These are phyloP conservation scores for Genyomyrus donnyi DNA, from an alignment of 2,113 vertebrate species.

Conservation along the genomic window DNA sequence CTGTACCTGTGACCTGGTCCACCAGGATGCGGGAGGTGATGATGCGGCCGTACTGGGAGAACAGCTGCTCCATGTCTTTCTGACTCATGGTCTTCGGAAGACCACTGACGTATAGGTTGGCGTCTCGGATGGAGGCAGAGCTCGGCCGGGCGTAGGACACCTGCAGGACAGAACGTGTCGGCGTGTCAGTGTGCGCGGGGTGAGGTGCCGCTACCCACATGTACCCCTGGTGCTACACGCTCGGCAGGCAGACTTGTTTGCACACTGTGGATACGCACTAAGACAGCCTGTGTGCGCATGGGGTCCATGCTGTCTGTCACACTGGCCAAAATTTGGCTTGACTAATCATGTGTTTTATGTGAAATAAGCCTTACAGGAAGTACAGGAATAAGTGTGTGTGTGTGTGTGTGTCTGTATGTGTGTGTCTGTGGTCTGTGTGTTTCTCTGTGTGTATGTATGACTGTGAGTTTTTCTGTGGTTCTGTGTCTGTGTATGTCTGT, in stretches of 20 bases:
- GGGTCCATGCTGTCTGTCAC: background rate
- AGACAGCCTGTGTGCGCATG: background rate
- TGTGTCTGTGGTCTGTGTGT: background rate
- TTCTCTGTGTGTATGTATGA: background rate
- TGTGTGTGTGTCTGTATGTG: background rate
- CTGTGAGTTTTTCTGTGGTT: background rate
- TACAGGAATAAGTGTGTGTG: background rate
- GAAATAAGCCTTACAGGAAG: background rate
- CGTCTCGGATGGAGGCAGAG: constrained; percentile 87
- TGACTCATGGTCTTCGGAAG: constrained; percentile 93
- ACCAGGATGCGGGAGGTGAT: constrained; percentile 92
- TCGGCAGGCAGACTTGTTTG: background rate
- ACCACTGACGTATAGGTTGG: constrained; percentile 90
- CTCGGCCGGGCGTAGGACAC: constrained; percentile 89
- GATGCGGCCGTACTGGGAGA: constrained; percentile 91
- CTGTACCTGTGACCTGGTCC: constrained; percentile 89
- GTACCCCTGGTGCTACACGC: background rate
- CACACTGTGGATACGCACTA: background rate
- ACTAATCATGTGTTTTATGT: background rate
- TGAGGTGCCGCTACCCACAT: background rate
- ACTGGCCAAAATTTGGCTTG: background rate
- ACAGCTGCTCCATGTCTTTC: constrained; percentile 94
- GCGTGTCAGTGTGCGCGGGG: background rate
- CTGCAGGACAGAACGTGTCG: constrained; percentile 45
- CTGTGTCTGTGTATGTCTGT: background rate